These are phyloP conservation scores for Girardia tigrina DNA, from an alignment of 2,888 invertebrate genomes.

Conservation along the genomic window DNA sequence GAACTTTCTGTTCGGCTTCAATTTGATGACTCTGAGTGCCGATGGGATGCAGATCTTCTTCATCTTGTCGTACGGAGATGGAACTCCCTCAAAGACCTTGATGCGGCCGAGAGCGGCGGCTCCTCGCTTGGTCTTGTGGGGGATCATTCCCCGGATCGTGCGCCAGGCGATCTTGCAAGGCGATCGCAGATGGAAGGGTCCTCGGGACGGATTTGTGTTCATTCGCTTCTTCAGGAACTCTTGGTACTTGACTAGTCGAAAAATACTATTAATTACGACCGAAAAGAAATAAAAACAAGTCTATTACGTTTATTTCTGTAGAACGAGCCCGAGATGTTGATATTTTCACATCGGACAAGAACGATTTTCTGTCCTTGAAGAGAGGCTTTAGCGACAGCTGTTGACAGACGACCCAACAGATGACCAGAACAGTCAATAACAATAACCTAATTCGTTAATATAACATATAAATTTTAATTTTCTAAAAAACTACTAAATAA, in stretches of 20 bases:
- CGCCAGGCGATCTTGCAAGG: constrained; percentile 93
- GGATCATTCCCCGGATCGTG: constrained; percentile 94
- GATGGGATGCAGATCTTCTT: constrained; percentile 87
- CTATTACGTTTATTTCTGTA: constrained; percentile 28
- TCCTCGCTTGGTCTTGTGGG: constrained; percentile 90
- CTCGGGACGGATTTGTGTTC: constrained; percentile 93
- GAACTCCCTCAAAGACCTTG: constrained; percentile 87
- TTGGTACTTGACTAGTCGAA: constrained; percentile 52
- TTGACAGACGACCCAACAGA: constrained; percentile 84
- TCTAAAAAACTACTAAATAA: too few relatives aligned
- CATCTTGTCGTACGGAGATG: constrained; percentile 77
- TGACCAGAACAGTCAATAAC: constrained; percentile 97
- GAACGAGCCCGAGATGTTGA: constrained; percentile 32
- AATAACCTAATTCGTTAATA: too few relatives aligned
- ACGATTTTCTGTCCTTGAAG: constrained; percentile 59
- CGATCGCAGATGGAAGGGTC: constrained; percentile 94
- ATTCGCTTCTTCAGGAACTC: constrained; percentile 88
- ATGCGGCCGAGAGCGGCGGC: constrained; percentile 76
- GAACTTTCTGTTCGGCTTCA: constrained; percentile 69
- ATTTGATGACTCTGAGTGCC: constrained; percentile 77
- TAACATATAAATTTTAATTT: too few relatives aligned
- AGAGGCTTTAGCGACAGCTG: constrained; percentile 82
- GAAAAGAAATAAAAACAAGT: neutral
- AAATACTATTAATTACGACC: constrained; percentile 53
- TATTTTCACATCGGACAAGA: constrained; percentile 35